Evolutionary conservation across 2,888 invertebrate species (phyloP), one percentile per base, ranked within the genome.

Genomic region (Eilema sororculum): DNA sequence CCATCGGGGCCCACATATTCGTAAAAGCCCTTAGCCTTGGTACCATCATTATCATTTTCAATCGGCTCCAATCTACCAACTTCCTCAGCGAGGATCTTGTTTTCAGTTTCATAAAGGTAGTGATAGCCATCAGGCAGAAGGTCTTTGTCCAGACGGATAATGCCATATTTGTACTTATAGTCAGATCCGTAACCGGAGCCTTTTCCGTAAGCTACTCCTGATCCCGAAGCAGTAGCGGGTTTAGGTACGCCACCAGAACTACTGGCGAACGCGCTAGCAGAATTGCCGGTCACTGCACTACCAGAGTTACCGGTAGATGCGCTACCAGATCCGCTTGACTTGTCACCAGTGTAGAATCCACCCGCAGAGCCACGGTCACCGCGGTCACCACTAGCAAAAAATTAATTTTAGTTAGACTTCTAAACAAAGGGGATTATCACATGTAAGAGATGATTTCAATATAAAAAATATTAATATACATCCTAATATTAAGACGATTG

Each of bases 101-200:
- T 95, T 73, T 94, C 93, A n/a, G 95, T 95, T 81, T 95, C 94
- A 72, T 94, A 95, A 30, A 94, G 86, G 82, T 93, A 95, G 81
- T 93, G 95, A 86, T 95, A 95, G 30, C 95, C 94, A 5, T 95
- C 94, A 25, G 90, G 86, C 0, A 67, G 46, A 20, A 91, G 77
- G 0, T 95, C 92, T 20, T 80, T 85, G 58, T 95, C 94, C 79
- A 92, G 91, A 56, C 95, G 94, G 77, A 95, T 91, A 81, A 95
- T 92, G 41, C 94, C 92, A 75, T 88, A 91, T 78, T 92, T 90
- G 87, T 95, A 93, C 37, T 94, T 87, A 81, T 92, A 94, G 24
- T 33, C 57, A 20, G 62, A 62, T 16, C 33, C 57, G 16, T 65
- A 65, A 24, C 72, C 75, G 28, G 74, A 73, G 33, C 69, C 71